Percentiles rank a stretch among this genome's conserved stretches.
These are phyloP conservation scores for Tapera naevia DNA, from an alignment of 2,797 vertebrate species.

Conservation along the genomic window DNA sequence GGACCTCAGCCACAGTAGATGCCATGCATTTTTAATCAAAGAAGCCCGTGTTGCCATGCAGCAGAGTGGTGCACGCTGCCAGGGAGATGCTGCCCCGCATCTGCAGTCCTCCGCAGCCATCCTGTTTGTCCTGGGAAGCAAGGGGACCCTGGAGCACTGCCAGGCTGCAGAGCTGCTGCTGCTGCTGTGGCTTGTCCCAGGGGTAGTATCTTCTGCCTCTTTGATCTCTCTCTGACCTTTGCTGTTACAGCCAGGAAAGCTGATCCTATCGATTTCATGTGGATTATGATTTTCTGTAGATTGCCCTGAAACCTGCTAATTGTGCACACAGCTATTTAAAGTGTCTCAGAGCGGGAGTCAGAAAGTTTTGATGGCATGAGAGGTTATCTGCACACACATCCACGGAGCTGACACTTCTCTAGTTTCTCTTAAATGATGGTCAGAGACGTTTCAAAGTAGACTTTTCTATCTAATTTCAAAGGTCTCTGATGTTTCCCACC, in stretches of 20 bases:
- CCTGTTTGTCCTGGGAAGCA: accelerated
- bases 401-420: accelerated
- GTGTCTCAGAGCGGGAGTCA: not conserved
- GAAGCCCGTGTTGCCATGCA: accelerated
- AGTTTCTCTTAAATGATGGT: not conserved
- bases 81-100: not conserved
- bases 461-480: not conserved
- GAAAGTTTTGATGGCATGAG: not conserved
- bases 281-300: conserved; percentile 35
- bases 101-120: not conserved
- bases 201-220: not conserved
- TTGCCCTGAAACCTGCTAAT: conserved; percentile 27
- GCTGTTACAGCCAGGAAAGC: not conserved
- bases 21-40: not conserved
- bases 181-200: not conserved
- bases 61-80: accelerated
- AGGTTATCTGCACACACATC: not conserved
- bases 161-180: not conserved
- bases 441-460: not conserved
- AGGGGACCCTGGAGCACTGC: not conserved
- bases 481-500: not conserved
- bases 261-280: not conserved
- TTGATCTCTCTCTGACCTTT: not conserved
- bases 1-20: not conserved
- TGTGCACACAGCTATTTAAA: conserved; percentile 9